Conservation (phyloP, 2,113 vertebrate genomes). For the Merops nubicus region DNA sequence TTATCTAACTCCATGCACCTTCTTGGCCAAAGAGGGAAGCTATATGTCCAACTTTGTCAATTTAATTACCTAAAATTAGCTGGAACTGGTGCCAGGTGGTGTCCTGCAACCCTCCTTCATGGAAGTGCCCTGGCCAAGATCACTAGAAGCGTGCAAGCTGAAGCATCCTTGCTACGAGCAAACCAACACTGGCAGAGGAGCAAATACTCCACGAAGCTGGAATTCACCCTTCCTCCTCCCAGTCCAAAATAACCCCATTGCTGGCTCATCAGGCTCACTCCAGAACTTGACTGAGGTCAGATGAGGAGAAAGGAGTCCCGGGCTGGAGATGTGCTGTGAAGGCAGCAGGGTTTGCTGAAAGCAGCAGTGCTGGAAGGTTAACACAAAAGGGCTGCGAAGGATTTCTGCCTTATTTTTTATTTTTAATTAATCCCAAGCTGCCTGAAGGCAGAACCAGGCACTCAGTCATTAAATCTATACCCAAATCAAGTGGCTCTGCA, state of each 20-base stretch:
- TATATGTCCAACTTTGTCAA: rapidly evolving
- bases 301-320: neutral
- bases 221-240: slow-evolving; percentile 19
- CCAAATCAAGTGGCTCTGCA: neutral
- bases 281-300: neutral
- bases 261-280: neutral
- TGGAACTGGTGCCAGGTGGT: neutral
- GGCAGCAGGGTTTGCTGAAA: neutral
- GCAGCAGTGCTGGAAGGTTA: rapidly evolving
- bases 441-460: neutral
- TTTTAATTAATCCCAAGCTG: neutral
- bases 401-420: neutral
- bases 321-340: neutral
- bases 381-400: neutral
- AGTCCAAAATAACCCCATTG: neutral
- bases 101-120: neutral
- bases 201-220: neutral
- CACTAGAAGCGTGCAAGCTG: neutral
- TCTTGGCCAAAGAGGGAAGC: neutral
- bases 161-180: neutral
- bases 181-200: neutral
- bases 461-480: neutral
- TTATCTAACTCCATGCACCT: neutral
- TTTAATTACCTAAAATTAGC: neutral
- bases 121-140: neutral